Evolutionary conservation across 2,888 invertebrate species (phyloP).

Genomic region (Diaprepes abbreviatus): DNA sequence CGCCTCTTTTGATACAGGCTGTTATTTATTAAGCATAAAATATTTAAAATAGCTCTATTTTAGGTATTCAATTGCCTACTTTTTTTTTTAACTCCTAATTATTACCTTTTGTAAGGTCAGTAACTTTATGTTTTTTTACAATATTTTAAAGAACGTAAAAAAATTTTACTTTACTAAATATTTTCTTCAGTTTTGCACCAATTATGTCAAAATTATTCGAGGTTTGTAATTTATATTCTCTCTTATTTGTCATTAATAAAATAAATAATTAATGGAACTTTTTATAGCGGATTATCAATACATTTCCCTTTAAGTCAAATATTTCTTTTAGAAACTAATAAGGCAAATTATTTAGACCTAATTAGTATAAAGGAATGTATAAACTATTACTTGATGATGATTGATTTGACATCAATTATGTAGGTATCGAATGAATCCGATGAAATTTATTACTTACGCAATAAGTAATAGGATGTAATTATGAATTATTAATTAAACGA

Average conservation of each 20-base stretch:
- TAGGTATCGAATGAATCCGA: not conserved
- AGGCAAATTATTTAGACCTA: slow-evolving; percentile 9
- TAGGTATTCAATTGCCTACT: too few species aligned
- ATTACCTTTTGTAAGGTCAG: too few species aligned
- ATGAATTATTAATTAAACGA: not conserved
- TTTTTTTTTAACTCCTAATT: too few species aligned
- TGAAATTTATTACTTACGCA: not conserved
- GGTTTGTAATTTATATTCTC: too few species aligned
- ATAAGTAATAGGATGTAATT: not conserved
- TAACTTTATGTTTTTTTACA: too few species aligned
- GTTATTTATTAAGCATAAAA: too few species aligned
- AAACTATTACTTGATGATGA: not conserved
- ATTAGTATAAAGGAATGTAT: slow-evolving; percentile 5
- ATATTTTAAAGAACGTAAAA: too few species aligned
- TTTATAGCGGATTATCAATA: not conserved
- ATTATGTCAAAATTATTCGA: too few species aligned
- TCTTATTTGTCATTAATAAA: slow-evolving; percentile 1
- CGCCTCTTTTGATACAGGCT: too few species aligned
- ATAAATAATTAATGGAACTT: not conserved
- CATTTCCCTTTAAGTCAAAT: not conserved
- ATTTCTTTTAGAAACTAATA: not conserved
- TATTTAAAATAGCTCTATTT: too few species aligned
- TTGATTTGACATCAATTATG: slow-evolving; percentile 19
- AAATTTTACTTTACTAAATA: too few species aligned
- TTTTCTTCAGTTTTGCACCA: too few species aligned